Conservation (phyloP, 2,888 invertebrate genomes). For the Entomobrya proxima region DNA sequence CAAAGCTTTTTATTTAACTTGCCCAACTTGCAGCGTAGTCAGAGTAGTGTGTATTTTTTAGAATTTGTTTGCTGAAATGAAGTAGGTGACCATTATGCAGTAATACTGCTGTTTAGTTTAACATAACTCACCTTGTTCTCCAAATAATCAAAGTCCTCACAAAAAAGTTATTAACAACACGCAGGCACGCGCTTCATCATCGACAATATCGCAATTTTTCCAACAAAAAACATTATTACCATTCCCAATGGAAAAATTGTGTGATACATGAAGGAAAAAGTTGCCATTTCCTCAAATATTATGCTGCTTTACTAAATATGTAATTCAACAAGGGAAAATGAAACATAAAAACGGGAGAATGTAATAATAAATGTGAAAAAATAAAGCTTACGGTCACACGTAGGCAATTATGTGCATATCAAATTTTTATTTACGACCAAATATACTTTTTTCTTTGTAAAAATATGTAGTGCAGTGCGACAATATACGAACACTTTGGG, state of each 20-base stretch:
- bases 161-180: constrained; percentile 62
- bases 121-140: neutral
- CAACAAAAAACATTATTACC: constrained; percentile 38
- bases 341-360: constrained; percentile 36
- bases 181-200: constrained; percentile 57
- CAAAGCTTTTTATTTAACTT: no score
- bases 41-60: no score
- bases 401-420: constrained; percentile 11
- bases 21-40: no score
- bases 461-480: no score
- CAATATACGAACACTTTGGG: no score
- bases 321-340: constrained; percentile 35
- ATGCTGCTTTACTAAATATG: constrained; percentile 43
- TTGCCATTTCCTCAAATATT: constrained; percentile 44
- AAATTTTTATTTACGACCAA: constrained; percentile 12
- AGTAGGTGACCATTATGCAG: neutral
- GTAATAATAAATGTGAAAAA: neutral
- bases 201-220: constrained; percentile 46
- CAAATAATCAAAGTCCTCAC: constrained; percentile 1
- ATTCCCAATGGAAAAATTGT: constrained; percentile 53
- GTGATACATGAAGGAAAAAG: constrained; percentile 47
- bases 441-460: neutral
- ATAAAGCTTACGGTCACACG: neutral
- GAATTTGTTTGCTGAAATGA: neutral
- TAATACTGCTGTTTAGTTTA: neutral